Evolutionary conservation across 2,113 vertebrate genomes (phyloP), one percentile per base, ranked within the genome.

Genomic region (Porphyrio hochstetteri): DNA sequence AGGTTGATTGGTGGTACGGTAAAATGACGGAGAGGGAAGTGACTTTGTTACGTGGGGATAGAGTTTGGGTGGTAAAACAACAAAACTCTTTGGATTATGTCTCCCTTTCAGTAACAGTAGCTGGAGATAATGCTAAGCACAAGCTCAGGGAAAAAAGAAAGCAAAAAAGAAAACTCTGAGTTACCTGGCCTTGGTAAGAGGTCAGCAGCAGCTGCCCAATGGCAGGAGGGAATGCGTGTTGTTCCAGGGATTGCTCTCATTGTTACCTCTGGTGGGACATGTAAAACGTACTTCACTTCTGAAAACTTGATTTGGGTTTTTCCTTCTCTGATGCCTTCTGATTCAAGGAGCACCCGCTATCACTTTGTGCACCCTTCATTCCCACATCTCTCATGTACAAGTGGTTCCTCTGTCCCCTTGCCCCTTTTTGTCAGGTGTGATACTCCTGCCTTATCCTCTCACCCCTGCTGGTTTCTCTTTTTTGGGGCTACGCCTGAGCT

Each of bases 121-220:
- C 36, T 70, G 20, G n/a, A 70, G 25, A 15, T 69, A 28, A 55
- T 40, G 70, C 29, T 68, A 40, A 64, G 56, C 18, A 74, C 60
- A 78, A 53, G 18, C 16, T 57, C 4, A 5, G 40, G 40, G 24
- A 11, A 29, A 33, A 31, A 27, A 8, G 17, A 57, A 9, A 17
- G 28, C 3, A 28, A 15, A 8, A 52, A 16, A 44, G 9, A 33
- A 28, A 38, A 27, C 64, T 61, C 21, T 19, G 42, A 69, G 52
- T 79, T 87, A 36, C 20, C 10, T 70, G n/a, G 24, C 14, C 18
- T 38, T 83, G 42, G 29, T 46, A 42, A 25, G 60, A 50, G 27
- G 16, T 48, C 3, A 14, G 38, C 0, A 1, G 11, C 40, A 36
- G 46, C 72, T 72, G 46, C 44, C 10, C 16, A 23, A 1, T 8